Evolutionary conservation across 2,113 vertebrate genomes (phyloP), one percentile per base, ranked within the genome.

Genomic region (Apistogramma diplotaenia): DNA sequence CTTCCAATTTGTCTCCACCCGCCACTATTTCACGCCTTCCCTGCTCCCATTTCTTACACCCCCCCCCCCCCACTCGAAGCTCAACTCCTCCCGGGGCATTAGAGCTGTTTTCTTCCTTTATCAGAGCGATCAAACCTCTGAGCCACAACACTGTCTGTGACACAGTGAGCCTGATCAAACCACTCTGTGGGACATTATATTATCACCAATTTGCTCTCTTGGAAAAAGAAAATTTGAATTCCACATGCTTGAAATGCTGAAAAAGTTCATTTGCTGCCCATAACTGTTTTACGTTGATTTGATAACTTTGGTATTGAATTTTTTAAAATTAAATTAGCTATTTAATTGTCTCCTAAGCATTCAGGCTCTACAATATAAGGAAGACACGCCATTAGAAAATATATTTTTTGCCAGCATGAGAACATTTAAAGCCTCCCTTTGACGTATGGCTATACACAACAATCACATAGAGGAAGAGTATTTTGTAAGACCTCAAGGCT

Each of bases 151-250:
- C 59, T 59, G 79, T 86, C 74, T 73, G 60, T 59, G 76, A 76
- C 65, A 55, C 23, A 2, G 73, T 29, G 54, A 46, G 46, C 58
- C 75, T 76, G 75, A 88, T 86, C 73, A 80, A 81, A 80, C 81
- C 46, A 67, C 65, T 84, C 85, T 88, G 58, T 84, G 76, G 71
- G 55, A 85, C 84, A 83, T 84, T 62, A 86, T 72, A 89, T 91
- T 80, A 87, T 83, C 51, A 46, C n/a, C 75, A 25, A 87, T 87
- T 82, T 77, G 61, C 70, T 70, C 21, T 59, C 29, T 70, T 84
- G 65, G 65, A 59, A 61, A 61, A 35, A 57, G 31, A 81, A n/a
- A n/a, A n/a, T 79, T 33, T 16, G 25, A 60, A 82, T 84, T 15
- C 23, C 19, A 19, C n/a, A 54, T 54, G 51, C 51, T 10, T 21